phyloP scores from a whole-genome alignment of 1,140 invertebrate species.

The Mylabris phalerata region DNA sequence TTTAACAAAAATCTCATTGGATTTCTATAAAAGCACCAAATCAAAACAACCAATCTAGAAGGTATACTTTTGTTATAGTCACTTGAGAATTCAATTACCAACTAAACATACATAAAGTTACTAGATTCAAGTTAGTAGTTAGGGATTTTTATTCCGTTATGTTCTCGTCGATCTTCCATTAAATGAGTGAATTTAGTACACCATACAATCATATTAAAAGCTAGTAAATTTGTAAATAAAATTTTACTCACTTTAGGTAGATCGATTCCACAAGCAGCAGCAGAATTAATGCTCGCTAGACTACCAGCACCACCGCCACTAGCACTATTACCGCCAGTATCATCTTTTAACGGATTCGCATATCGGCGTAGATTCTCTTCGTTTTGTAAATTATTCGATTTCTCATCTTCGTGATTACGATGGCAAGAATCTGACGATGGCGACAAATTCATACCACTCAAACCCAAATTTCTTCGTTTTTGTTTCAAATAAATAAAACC shows the following conservation, averaged over 20 bases:
- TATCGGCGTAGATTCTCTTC: conserved; percentile 78
- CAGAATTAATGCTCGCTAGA: conserved; percentile 37
- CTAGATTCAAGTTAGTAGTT: too few species aligned
- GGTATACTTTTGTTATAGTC: too few species aligned
- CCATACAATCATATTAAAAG: too few species aligned
- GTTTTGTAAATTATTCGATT: conserved; percentile 83
- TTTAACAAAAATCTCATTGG: too few species aligned
- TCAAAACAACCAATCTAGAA: too few species aligned
- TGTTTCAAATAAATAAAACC: conserved; percentile 47
- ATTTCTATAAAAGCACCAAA: too few species aligned
- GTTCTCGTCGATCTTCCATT: too few species aligned
- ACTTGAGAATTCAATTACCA: too few species aligned
- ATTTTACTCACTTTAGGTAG: conserved; percentile 44
- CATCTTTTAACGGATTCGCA: conserved; percentile 55
- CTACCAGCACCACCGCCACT: conserved; percentile 38
- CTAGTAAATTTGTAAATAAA: too few species aligned
- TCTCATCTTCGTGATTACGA: conserved; percentile 71
- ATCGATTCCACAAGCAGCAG: conserved; percentile 35
- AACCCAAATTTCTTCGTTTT: conserved; percentile 46
- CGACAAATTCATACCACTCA: conserved; percentile 48
- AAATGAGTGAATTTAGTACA: too few species aligned
- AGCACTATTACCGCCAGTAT: conserved; percentile 42
- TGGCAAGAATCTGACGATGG: conserved; percentile 51
- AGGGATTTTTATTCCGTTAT: too few species aligned
- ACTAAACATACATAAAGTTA: too few species aligned